Base-by-base conservation (phyloP, 2,113 vertebrate genomes). In the Atlantisia rogersi region DNA sequence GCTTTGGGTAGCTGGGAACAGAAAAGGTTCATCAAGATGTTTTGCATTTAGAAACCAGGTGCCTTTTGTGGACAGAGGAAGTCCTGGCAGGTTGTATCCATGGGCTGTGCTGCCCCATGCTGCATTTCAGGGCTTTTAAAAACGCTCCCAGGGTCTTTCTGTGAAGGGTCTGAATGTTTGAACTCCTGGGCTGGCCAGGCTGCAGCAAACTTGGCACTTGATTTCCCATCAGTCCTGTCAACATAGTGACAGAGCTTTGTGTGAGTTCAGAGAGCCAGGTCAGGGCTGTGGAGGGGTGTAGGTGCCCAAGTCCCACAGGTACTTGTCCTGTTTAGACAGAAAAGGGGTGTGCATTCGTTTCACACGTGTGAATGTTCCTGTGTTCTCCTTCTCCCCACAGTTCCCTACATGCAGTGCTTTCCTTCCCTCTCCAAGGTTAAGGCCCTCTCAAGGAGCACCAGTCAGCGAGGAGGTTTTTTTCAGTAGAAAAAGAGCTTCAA, bases 391-490 rank as follows among this genome's bases (percentile, higher is more conserved):
- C 94, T 85, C 56, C 87, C 82, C 48, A 1, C 80, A 98, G 97
- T 65, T 98, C 93, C 97, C 97, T 93, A 62, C 95, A 60, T 56
- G 77, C 75, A 83, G 4, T 31, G 98, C 98, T 84, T 95, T 95
- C 79, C 97, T 97, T 9, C 92, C 92, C 53, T 97, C 97, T 95
- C 83, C 95, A 40, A 97, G 96, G 90, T 55, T 97, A 25, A 91
- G 62, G 64, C 46, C 86, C 15, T 80, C 96, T 48, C 98, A 89
- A 91, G 97, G 78, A 79, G 37, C 70, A 19, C 79, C 97, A 74
- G 94, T 21, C 78, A 95, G 56, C 15, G 98, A 97, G 2, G 98
- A 98, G 82, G 21, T 97, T 35, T 90, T 96, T 78, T 93, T 90
- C 63, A 97, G 96, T 67, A 97, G 95, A 90, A 98, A 91, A 96